Evolutionary conservation across 2,888 invertebrate genomes (phyloP), one percentile per base, ranked within the genome.

Genomic region (Argyresthia albistria): DNA sequence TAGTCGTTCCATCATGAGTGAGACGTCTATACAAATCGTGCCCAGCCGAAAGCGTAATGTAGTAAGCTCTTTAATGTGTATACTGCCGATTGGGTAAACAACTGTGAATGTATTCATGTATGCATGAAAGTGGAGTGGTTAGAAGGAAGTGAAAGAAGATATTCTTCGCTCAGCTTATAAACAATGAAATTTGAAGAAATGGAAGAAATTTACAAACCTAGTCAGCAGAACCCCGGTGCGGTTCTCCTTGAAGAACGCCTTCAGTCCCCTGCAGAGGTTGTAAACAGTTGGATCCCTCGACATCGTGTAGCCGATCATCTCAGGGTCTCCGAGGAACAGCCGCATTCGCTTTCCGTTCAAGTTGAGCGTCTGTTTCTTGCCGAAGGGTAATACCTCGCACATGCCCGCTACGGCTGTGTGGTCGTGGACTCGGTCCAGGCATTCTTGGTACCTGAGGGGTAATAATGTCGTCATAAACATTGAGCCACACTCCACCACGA

Each of bases 161-260:
- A n/a, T n/a, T n/a, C n/a, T n/a, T n/a, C n/a, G n/a, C n/a, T n/a
- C n/a, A n/a, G n/a, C n/a, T n/a, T n/a, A n/a, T n/a, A n/a, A n/a
- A n/a, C n/a, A n/a, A n/a, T n/a, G n/a, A n/a, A n/a, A n/a, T n/a
- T n/a, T n/a, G n/a, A n/a, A n/a, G n/a, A n/a, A n/a, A n/a, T n/a
- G n/a, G n/a, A n/a, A n/a, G n/a, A n/a, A n/a, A 25, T 25, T 53
- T 39, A 36, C 56, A 55, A 60, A 82, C 86, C 84, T 75, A 1
- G 86, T 72, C 53, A 87, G 55, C 55, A 91, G 65, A 53, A 91
- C 66, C 0, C 89, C 90, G 15, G 89, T 86, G 12, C 80, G 70
- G 60, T 89, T 81, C 15, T 84, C 80, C 50, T 75, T 73, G 59
- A 90, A 91, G 64, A 90, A 91, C 6, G 89, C 86, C 51, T 78